A percentile compares a stretch with the other conserved stretches of the same genome.
These are phyloP conservation scores for Melanogrammus aeglefinus DNA, from an alignment of 2,797 vertebrate genomes.

Conservation along the genomic window DNA sequence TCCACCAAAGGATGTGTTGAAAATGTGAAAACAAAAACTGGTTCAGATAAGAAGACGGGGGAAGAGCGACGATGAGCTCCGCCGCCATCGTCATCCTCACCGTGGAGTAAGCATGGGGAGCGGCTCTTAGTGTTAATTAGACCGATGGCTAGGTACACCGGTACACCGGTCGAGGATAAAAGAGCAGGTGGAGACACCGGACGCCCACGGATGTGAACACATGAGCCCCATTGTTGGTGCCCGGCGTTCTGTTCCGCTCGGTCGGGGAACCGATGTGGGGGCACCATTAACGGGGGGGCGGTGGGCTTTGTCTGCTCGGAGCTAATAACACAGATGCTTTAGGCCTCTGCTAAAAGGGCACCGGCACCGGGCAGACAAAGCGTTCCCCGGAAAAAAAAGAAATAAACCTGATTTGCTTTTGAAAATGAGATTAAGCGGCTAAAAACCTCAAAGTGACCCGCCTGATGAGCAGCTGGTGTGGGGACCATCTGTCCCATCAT, in stretches of 20 bases:
- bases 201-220: neutral
- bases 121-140: too few species aligned
- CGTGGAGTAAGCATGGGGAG: too few species aligned
- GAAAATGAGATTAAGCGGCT: slow-evolving; percentile 50
- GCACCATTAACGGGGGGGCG: neutral
- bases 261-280: neutral
- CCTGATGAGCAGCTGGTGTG: slow-evolving; percentile 51
- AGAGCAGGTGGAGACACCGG: neutral
- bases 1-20: slow-evolving; percentile 14
- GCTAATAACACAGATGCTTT: too few species aligned
- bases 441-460: slow-evolving; percentile 47
- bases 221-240: neutral
- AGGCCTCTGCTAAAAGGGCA: neutral
- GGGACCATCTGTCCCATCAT: slow-evolving; percentile 58
- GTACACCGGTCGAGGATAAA: neutral
- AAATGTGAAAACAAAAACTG: slow-evolving; percentile 11
- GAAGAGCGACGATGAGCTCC: slow-evolving; percentile 6
- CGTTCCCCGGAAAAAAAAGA: neutral
- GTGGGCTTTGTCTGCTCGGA: neutral
- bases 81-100: too few species aligned
- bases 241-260: neutral
- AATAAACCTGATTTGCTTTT: slow-evolving; percentile 28
- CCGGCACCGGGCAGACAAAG: neutral
- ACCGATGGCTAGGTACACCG: neutral
- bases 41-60: neutral